phyloP scores from a whole-genome alignment of 2,888 invertebrate genomes.

The Ametastegia equiseti region DNA sequence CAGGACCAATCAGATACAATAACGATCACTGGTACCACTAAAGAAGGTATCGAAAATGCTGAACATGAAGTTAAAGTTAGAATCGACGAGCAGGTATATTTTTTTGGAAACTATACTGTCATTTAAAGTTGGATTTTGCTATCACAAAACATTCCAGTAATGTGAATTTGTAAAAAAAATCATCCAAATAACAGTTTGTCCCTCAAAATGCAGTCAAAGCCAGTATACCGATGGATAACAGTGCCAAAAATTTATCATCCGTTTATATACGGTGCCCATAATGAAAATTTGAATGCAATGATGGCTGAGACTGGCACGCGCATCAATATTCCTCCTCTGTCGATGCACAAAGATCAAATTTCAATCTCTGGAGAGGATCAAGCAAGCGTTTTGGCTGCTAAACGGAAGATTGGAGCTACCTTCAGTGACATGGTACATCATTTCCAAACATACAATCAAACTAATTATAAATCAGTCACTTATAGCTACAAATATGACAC shows the following conservation, averaged over 20 bases:
- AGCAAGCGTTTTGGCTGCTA: slow-evolving; percentile 93
- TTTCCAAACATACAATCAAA: not conserved
- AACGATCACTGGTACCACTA: slow-evolving; percentile 92
- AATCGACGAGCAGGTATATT: slow-evolving; percentile 93
- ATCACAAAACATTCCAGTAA: not conserved
- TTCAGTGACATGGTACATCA: slow-evolving; percentile 87
- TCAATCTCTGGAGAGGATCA: slow-evolving; percentile 97
- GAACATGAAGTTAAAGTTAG: slow-evolving; percentile 95
- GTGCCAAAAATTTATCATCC: slow-evolving; percentile 98
- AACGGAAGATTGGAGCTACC: slow-evolving; percentile 90
- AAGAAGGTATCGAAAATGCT: slow-evolving; percentile 98
- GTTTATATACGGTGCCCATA: slow-evolving; percentile 95
- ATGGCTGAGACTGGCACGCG: slow-evolving; percentile 90
- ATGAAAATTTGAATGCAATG: slow-evolving; percentile 86
- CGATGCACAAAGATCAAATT: slow-evolving; percentile 94
- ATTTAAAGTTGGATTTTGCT: not conserved
- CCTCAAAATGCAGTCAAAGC: slow-evolving; percentile 85
- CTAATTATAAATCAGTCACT: not conserved
- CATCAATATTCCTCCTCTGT: slow-evolving; percentile 96
- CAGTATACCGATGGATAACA: slow-evolving; percentile 92
- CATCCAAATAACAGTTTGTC: not conserved
- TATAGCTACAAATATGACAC: not conserved
- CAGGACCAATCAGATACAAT: slow-evolving; percentile 91
- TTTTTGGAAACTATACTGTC: slow-evolving; percentile 17
- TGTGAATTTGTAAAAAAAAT: not conserved